These are phyloP conservation scores for Nothocercus julius DNA, from an alignment of 2,113 vertebrate genomes.

Conservation along the genomic window DNA sequence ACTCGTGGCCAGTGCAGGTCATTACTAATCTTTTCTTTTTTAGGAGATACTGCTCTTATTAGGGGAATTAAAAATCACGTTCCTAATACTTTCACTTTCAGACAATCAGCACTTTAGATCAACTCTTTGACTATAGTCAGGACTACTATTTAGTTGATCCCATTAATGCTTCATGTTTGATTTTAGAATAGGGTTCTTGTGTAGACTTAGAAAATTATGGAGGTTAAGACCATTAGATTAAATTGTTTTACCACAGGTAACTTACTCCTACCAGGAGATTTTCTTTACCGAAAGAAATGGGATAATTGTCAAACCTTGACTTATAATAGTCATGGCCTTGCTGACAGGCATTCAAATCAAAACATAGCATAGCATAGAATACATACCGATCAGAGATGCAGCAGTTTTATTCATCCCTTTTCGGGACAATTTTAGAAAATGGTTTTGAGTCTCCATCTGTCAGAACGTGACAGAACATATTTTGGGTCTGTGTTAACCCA, in stretches of 20 bases:
- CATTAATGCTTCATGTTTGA: not conserved
- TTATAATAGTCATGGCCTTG: not conserved
- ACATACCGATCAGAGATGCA: not conserved
- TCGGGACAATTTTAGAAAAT: not conserved
- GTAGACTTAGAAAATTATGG: not conserved
- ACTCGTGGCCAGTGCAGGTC: not conserved
- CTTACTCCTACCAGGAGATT: not conserved
- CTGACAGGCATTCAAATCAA: not conserved
- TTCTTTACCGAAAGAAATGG: not conserved
- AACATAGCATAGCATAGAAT: not conserved
- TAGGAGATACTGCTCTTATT: not conserved
- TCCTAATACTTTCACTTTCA: not conserved
- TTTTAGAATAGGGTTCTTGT: not conserved
- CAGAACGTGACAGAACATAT: not conserved
- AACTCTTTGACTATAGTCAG: not conserved
- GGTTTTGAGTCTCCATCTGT: not conserved
- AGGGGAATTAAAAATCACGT: not conserved
- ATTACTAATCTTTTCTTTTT: not conserved
- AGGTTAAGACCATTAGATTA: not conserved
- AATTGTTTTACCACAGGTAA: not conserved
- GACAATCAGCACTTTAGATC: not conserved
- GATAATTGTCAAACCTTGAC: not conserved
- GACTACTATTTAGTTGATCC: not conserved
- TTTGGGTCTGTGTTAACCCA: not conserved
- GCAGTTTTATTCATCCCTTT: not conserved